Base-by-base conservation (phyloP, 2,888 invertebrate species). In the Eupsilia transversa region DNA sequence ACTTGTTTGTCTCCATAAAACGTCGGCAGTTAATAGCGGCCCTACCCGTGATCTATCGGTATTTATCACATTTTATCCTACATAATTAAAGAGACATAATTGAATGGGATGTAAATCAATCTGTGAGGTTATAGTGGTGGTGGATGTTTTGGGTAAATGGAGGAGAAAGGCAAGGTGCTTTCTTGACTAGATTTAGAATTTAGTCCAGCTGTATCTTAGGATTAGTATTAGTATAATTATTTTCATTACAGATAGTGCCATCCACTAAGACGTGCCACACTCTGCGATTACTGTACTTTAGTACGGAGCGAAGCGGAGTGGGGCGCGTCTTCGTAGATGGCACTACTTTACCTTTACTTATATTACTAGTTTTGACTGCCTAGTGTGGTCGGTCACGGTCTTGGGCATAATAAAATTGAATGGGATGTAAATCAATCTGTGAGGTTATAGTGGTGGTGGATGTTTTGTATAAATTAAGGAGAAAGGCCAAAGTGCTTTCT, bases 1-100 rank as follows among this genome's bases (percentile, higher is more conserved):
- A 88, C 87, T 79, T 87, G 89, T 89, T 88, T 86, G 86, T 89
- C 83, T 86, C 84, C 72, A 88, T 89, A 89, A 88, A 89, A 83
- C 78, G 61, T 66, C 74, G 70, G 54, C 80, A 83, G 79, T 86
- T 90, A 89, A 89, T 88, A 83, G 82, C 79, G 63, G 77, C 76
- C 35, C 65, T 77, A 78, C 46, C 33, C 74, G 88, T 89, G 87
- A 86, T 83, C 87, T 89, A 89, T 87, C 83, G 83, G 79, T 74
- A 75, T 76, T 87, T 80, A 87, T 82, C 73, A 72, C 72, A 74
- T 79, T 87, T 82, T 83, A 88, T 82, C 77, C 67, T 66, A 72
- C 65, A 72, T 87, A 87, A 87, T 87, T 83, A 86, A 77, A 77
- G 71, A 35, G 75, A 73, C 72, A 77, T 84, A 79, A 87, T 80